Evolutionary conservation across 2,797 vertebrate species (phyloP).

Genomic region (Hozukius guyotensis): DNA sequence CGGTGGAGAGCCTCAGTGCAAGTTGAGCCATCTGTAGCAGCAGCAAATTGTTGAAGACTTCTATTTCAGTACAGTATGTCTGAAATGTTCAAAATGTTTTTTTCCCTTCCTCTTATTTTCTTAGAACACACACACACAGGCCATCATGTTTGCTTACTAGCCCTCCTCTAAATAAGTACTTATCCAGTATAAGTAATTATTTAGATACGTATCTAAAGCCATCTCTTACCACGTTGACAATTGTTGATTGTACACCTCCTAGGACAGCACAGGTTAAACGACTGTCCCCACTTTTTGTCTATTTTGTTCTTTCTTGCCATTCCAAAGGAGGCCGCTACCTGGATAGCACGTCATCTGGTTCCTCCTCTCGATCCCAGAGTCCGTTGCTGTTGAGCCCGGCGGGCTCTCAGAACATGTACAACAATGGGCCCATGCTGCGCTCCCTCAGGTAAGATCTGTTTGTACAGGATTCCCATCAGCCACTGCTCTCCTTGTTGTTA

Average conservation of each 20-base stretch:
- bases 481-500: background rate
- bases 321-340: constrained; percentile 76
- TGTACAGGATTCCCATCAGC: background rate
- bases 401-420: constrained; percentile 82
- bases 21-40: background rate
- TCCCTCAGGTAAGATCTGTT: constrained; percentile 72
- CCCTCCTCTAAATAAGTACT: background rate
- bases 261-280: background rate
- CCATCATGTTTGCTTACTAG: no score
- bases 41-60: background rate
- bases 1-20: background rate
- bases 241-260: background rate
- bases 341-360: constrained; percentile 91
- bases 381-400: constrained; percentile 88
- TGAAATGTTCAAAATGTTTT: no score
- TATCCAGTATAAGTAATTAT: background rate
- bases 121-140: no score
- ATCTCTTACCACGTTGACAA: background rate
- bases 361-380: constrained; percentile 92
- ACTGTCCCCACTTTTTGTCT: background rate
- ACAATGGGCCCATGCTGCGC: constrained; percentile 75
- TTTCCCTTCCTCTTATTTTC: no score
- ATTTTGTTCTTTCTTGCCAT: background rate
- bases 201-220: background rate
- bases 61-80: background rate